Evolutionary conservation across 2,797 vertebrate genomes (phyloP).

Genomic region (Antennarius maculatus): DNA sequence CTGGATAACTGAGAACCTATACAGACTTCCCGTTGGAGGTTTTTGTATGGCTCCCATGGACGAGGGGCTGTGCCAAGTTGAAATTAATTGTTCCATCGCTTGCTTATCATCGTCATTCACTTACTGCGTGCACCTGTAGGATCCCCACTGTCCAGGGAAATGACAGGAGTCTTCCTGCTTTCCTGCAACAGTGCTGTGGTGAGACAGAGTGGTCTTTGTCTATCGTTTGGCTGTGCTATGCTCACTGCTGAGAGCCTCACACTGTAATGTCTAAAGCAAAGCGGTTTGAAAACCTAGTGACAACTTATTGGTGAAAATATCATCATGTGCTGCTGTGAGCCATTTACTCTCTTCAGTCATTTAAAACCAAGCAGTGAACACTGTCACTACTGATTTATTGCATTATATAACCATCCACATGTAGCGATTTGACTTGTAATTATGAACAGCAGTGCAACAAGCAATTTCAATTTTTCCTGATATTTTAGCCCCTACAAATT

Average conservation of each 20-base stretch:
- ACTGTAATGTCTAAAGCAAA: conserved; percentile 60
- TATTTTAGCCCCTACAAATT: conserved; percentile 15
- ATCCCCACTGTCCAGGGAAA: conserved; percentile 55
- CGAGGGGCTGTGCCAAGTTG: conserved; percentile 38
- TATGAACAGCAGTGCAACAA: conserved; percentile 6
- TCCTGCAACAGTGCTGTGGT: conserved; percentile 31
- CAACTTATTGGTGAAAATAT: conserved; percentile 23
- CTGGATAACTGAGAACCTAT: too few species aligned
- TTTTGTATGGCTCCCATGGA: not conserved
- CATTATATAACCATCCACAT: not conserved
- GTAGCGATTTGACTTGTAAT: not conserved
- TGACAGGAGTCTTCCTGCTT: conserved; percentile 66
- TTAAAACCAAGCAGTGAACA: not conserved
- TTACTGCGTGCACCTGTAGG: conserved; percentile 75
- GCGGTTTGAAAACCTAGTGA: conserved; percentile 30
- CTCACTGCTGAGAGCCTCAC: conserved; percentile 35
- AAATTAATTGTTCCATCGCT: conserved; percentile 65
- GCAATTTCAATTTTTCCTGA: not conserved
- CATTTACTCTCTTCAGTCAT: conserved; percentile 8
- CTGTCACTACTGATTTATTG: conserved; percentile 1
- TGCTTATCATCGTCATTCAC: conserved; percentile 78
- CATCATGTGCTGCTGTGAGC: conserved; percentile 3
- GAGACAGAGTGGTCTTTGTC: conserved; percentile 73
- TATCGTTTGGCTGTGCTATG: conserved; percentile 10
- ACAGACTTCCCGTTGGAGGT: too few species aligned